Conservation (phyloP, 2,797 vertebrate genomes). For the Danio aesculapii region DNA sequence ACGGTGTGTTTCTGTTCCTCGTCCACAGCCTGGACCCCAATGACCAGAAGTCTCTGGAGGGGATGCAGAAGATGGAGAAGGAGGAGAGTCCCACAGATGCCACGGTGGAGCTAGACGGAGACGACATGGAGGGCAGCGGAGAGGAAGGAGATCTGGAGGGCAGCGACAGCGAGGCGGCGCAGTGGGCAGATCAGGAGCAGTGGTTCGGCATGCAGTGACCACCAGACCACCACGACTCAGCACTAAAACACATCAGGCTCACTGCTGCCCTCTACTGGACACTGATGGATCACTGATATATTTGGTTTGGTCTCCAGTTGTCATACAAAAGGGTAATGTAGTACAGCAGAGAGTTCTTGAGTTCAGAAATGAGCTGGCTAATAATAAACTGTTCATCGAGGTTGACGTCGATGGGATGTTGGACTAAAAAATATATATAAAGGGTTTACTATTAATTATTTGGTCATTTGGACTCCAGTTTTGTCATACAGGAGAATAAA, state of each 20-base stretch:
- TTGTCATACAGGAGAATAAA: too few species aligned
- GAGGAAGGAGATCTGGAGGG: slow-evolving; percentile 98
- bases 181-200: slow-evolving; percentile 99
- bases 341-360: background rate
- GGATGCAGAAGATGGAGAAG: slow-evolving; percentile 99
- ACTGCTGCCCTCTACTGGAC: slow-evolving; percentile 6
- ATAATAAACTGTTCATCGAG: too few species aligned
- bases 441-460: background rate
- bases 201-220: slow-evolving; percentile 98
- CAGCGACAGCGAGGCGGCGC: slow-evolving; percentile 96
- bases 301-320: background rate
- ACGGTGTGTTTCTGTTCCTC: background rate
- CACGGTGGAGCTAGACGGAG: slow-evolving; percentile 96
- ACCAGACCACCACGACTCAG: slow-evolving; percentile 53
- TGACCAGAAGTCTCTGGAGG: slow-evolving; percentile 97
- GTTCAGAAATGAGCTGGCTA: background rate
- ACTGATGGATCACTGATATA: background rate
- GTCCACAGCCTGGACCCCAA: slow-evolving; percentile 92
- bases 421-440: background rate
- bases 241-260: background rate
- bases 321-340: background rate
- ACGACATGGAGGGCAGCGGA: slow-evolving; percentile 98
- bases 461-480: too few species aligned
- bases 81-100: slow-evolving; percentile 97
- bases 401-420: background rate